Percentiles rank a stretch among this genome's conserved stretches.
Evolutionary conservation across 2,113 vertebrate genomes (phyloP).

Genomic region (Poicephalus meyeri): DNA sequence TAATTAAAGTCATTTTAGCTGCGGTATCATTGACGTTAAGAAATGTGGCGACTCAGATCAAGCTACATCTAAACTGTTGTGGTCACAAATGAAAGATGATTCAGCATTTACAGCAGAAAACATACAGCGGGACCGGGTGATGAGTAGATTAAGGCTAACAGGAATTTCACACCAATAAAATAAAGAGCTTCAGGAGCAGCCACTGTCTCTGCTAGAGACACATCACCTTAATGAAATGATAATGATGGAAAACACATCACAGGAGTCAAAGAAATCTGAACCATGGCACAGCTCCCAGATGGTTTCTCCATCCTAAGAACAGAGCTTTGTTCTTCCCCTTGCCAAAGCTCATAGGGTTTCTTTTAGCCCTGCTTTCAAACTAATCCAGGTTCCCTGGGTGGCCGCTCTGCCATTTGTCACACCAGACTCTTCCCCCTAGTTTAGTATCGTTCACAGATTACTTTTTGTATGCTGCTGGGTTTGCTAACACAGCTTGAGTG

Average conservation of each 20-base stretch:
- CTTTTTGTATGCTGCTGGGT: not conserved
- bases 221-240: not conserved
- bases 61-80: not conserved
- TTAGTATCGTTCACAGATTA: slow-evolving; percentile 14
- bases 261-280: not conserved
- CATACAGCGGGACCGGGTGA: not conserved
- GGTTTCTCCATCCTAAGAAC: not conserved
- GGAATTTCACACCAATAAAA: not conserved
- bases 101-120: not conserved
- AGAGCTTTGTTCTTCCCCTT: not conserved
- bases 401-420: not conserved
- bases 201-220: not conserved
- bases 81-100: not conserved
- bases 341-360: not conserved
- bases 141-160: not conserved
- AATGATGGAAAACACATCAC: not conserved
- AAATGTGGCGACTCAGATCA: not conserved
- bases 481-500: not conserved
- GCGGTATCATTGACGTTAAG: not conserved
- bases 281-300: not conserved
- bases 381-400: not conserved
- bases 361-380: not conserved
- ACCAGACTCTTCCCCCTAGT: not conserved
- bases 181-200: not conserved
- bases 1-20: not conserved